Base-by-base conservation (phyloP, 1,140 invertebrate genomes). In the Micrasema longulum region DNA sequence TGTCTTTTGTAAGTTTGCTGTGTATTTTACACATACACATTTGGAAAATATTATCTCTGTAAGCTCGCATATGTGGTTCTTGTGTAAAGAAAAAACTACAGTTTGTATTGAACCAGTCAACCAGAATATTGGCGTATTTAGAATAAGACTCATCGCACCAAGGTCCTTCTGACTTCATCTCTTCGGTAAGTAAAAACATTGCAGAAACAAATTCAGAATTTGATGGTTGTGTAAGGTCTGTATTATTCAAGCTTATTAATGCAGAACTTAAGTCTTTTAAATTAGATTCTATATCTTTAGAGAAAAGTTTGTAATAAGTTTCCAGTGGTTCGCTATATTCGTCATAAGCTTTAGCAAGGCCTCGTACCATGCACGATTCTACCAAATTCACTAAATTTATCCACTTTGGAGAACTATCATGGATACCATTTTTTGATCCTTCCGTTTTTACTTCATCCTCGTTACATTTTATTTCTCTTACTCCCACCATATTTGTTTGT, bases 1-100 rank as follows among this genome's bases (percentile, higher is more conserved):
- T 50, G 4, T 76, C 74, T 47, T 70, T 76, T 9, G 74, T 72
- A 10, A 76, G 60, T 70, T 76, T 76, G n/a, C 31, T 50, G 38
- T 76, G 71, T 35, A 76, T 31, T n/a, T 71, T 72, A 31, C 69
- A 38, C 70, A 72, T 72, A 20, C 70, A 72, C 6, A 45, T 36
- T 9, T 55, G 22, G 41, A 76, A 76, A 45, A 70, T 70, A 1
- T 50, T 52, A 71, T 71, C 48, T 20, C 18, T 64, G 16, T 71
- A 64, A 6, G 65, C 9, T 18, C 45, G 36, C 2, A 22, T 23
- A 6, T 63, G 7, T 10, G 18, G 7, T 16, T 63, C 57, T n/a
- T 14, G 0, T 22, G 3, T 36, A 20, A 43, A 18, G 26, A 20
- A 63, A 11, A 63, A 63, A 22, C 45, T 63, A 12, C 36, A 63